Conservation (phyloP, 2,113 vertebrate species). For the Pavo muticus region DNA sequence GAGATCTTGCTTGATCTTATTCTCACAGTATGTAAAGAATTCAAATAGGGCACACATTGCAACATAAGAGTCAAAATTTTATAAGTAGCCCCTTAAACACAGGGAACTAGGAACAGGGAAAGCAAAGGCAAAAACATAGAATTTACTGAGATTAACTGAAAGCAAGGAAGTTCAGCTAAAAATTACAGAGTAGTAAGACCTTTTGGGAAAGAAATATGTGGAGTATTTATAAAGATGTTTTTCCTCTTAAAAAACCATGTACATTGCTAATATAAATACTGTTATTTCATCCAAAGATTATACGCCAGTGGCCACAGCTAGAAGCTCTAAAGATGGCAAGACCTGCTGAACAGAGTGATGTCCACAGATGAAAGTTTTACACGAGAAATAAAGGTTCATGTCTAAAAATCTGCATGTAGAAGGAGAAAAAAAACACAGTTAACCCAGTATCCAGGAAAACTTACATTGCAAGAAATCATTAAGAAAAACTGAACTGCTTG, state of each 20-base stretch:
- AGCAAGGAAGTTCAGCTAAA: not conserved
- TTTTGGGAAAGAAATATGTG: not conserved
- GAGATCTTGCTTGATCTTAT: not conserved
- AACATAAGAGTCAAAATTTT: not conserved
- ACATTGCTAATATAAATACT: not conserved
- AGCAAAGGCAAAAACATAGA: not conserved
- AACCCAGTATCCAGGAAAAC: not conserved
- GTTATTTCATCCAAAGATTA: not conserved
- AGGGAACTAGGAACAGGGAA: not conserved
- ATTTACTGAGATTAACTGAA: not conserved
- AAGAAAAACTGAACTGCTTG: not conserved
- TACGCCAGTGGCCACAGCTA: not conserved
- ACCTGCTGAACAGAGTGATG: rapidly evolving
- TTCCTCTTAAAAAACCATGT: not conserved
- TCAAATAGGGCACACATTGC: not conserved
- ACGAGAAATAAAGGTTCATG: not conserved
- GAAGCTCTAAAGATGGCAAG: rapidly evolving
- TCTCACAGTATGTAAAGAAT: not conserved
- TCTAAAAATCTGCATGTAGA: not conserved
- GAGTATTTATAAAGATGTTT: not conserved
- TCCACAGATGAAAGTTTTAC: not conserved
- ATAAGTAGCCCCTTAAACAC: not conserved
- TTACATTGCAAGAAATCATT: not conserved
- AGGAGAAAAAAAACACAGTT: not conserved
- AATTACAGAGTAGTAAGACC: not conserved